Base-by-base conservation (phyloP, 2,888 invertebrate genomes). In the Teleogryllus oceanicus region DNA sequence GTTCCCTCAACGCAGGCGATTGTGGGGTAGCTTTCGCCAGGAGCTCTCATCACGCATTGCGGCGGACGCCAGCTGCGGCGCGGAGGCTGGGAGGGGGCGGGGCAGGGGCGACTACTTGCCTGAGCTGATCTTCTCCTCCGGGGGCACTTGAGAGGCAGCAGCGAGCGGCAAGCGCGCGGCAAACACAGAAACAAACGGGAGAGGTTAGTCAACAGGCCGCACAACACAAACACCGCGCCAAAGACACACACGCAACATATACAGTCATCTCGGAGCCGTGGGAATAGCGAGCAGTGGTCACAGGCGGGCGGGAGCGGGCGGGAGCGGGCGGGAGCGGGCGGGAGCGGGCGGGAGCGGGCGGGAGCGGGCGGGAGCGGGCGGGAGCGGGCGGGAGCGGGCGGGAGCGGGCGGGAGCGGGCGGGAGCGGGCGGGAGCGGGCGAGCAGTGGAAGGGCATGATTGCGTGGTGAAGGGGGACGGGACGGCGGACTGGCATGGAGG, bases 121-220 rank as follows among this genome's bases (percentile, higher is more conserved):
- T 62, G 62, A 62, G 62, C 62, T 62, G 62, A 62, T 62, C 62
- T 62, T 62, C 62, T 62, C 62, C 62, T 62, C 62, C 4, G 62
- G 62, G 62, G 62, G 62, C 62, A 62, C 62, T 62, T 62, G 16
- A 62, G 16, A 62, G 62, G 62, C 62, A 11, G 62, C 62, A n/a
- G 62, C 16, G 16, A 62, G 3, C 37, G 37, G 37, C 37, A 37
- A 5, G 37, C 37, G 37, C 16, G 62, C 62, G 62, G 62, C 62
- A n/a, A 62, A n/a, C 62, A n/a, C 62, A 62, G 62, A 62, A 62
- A 10, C 11, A 62, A n/a, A 10, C 11, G 37, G 37, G 5, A 62
- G 62, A 62, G 62, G 62, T 62, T 62, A 62, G 62, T 62, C 62
- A 10, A 62, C 62, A 62, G 62, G 62, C 62, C 62, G n/a, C 62